These are phyloP conservation scores for Ips nitidus DNA, from an alignment of 1,140 invertebrate species.

Conservation along the genomic window DNA sequence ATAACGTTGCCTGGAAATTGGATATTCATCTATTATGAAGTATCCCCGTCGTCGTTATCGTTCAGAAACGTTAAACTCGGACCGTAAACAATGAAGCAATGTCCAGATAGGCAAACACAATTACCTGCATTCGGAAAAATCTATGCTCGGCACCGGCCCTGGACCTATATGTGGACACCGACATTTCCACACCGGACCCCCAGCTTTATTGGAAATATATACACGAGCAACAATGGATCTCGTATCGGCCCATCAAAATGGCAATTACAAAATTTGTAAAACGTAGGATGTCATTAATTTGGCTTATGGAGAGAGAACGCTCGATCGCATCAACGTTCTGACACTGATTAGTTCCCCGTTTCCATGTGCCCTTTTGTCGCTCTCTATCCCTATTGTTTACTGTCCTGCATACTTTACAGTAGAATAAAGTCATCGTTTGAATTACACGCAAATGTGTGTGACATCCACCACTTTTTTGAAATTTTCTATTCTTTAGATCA, in stretches of 20 bases:
- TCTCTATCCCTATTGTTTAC: background rate
- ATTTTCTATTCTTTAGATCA: too few relatives aligned
- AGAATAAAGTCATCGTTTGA: background rate
- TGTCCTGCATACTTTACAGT: conserved; percentile 11
- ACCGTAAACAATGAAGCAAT: conserved; percentile 28
- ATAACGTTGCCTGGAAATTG: conserved; percentile 35
- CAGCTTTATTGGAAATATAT: conserved; percentile 14
- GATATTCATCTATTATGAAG: conserved; percentile 37
- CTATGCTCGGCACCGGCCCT: conserved; percentile 30
- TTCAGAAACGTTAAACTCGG: conserved; percentile 27
- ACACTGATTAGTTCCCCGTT: conserved; percentile 26
- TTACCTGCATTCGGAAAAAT: conserved; percentile 44
- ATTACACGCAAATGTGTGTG: too few relatives aligned
- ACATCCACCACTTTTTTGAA: too few relatives aligned
- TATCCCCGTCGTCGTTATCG: conserved; percentile 32
- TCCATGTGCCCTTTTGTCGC: conserved; percentile 17
- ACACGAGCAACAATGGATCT: background rate
- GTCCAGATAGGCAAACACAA: conserved; percentile 35
- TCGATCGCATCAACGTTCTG: conserved; percentile 19
- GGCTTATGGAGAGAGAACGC: conserved; percentile 20
- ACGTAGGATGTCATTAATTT: conserved; percentile 43
- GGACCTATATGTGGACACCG: background rate
- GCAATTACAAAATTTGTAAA: conserved; percentile 46
- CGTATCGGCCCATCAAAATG: conserved; percentile 37
- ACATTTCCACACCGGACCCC: conserved; percentile 10